Evolutionary conservation across 2,797 vertebrate genomes (phyloP).

Genomic region (Ptychadena robeensis): DNA sequence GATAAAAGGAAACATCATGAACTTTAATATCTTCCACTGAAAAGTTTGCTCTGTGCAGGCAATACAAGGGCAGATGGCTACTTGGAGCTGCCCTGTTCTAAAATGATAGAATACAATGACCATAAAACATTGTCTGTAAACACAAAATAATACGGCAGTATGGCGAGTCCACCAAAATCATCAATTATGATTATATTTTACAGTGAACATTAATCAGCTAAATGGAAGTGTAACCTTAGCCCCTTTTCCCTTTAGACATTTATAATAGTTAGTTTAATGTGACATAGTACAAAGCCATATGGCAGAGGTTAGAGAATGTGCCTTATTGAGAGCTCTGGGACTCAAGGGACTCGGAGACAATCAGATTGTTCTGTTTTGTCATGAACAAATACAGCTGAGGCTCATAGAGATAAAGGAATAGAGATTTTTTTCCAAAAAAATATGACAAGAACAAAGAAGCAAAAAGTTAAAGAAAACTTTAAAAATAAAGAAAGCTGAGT

Average conservation of each 20-base stretch:
- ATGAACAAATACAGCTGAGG: constrained; percentile 21
- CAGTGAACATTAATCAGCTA: constrained; percentile 55
- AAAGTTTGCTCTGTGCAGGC: not conserved
- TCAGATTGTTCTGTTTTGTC: constrained; percentile 41
- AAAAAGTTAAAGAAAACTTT: not conserved
- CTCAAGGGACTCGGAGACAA: constrained; percentile 21
- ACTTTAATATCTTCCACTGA: not conserved
- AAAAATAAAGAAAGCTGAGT: not conserved
- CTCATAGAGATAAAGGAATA: not conserved
- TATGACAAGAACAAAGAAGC: not conserved
- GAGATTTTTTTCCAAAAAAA: not conserved
- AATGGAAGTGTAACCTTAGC: constrained; percentile 57
- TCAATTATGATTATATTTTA: constrained; percentile 53
- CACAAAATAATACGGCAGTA: constrained; percentile 29
- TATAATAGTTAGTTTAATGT: constrained; percentile 61
- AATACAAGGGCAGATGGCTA: not conserved
- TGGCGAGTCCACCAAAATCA: constrained; percentile 41
- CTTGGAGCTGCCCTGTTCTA: not conserved
- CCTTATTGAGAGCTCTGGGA: constrained; percentile 28
- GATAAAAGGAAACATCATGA: not conserved
- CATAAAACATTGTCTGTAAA: constrained; percentile 26
- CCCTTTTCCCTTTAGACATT: constrained; percentile 53
- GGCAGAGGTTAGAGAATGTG: constrained; percentile 53
- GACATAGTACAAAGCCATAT: constrained; percentile 57
- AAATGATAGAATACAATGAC: not conserved